Evolutionary conservation across 2,888 invertebrate species (phyloP).

Genomic region (Hydroisotoma schaefferi): DNA sequence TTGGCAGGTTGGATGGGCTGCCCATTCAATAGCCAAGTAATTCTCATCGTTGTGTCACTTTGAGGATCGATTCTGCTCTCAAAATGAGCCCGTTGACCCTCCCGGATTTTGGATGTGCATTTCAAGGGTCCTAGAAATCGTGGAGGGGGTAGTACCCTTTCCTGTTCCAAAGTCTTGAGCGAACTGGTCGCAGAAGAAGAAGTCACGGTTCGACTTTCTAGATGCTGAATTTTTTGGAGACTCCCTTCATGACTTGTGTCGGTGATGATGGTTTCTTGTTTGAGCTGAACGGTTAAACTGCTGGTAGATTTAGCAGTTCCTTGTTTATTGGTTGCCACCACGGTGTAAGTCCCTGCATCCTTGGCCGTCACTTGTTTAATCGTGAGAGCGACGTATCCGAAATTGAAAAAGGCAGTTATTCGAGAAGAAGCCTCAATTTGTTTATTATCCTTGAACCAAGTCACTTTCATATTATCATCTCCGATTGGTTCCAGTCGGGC

Average conservation of each 20-base stretch:
- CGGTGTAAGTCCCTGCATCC: slow-evolving; percentile 65
- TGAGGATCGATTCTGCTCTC: slow-evolving; percentile 58
- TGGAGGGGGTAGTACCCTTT: slow-evolving; percentile 59
- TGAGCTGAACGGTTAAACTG: slow-evolving; percentile 76
- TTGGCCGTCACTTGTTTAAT: slow-evolving; percentile 85
- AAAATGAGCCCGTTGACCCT: slow-evolving; percentile 90
- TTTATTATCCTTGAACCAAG: slow-evolving; percentile 89
- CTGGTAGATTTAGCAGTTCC: slow-evolving; percentile 82
- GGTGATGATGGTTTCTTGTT: slow-evolving; percentile 68
- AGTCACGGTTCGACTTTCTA: slow-evolving; percentile 58
- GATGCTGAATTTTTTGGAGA: slow-evolving; percentile 81
- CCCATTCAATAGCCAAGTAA: slow-evolving; percentile 97
- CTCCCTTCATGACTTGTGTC: slow-evolving; percentile 91
- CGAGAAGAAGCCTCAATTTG: slow-evolving; percentile 89
- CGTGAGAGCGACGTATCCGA: slow-evolving; percentile 90
- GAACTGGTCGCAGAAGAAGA: background rate
- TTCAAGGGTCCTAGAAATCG: slow-evolving; percentile 83
- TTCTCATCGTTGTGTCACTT: slow-evolving; percentile 51
- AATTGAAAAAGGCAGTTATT: slow-evolving; percentile 89
- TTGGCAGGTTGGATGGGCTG: slow-evolving; percentile 69
- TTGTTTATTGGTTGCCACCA: slow-evolving; percentile 78
- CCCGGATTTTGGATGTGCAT: slow-evolving; percentile 87
- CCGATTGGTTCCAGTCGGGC: slow-evolving; percentile 89
- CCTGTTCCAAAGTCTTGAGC: slow-evolving; percentile 15
- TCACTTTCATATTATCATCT: slow-evolving; percentile 71